A percentile compares a stretch with the other conserved stretches of the same genome.
Conservation (phyloP, 2,113 vertebrate species). For the Salvelinus fontinalis region DNA sequence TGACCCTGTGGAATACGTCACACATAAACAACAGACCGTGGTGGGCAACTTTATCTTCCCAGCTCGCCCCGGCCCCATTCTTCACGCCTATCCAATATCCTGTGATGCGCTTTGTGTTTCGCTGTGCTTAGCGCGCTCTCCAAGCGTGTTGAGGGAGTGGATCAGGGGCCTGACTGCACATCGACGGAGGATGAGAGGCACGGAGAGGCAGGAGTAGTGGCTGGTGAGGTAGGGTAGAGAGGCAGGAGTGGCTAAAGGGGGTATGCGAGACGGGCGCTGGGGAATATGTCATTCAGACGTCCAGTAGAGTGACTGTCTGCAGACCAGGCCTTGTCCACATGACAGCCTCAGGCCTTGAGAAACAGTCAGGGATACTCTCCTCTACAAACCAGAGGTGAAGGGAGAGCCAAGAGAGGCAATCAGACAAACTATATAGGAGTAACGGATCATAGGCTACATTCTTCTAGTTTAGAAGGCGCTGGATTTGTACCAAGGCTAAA, state of each 20-base stretch:
- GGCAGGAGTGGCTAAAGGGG: neutral
- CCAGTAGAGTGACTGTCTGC: conserved; percentile 3
- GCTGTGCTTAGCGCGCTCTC: conserved; percentile 12
- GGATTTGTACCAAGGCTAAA: conserved; percentile 40
- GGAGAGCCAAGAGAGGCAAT: neutral
- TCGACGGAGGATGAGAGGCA: neutral
- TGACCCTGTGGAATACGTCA: neutral
- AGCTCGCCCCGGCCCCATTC: conserved; percentile 1
- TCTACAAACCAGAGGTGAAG: neutral
- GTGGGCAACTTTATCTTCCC: neutral
- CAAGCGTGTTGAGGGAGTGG: conserved; percentile 1
- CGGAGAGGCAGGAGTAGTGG: neutral
- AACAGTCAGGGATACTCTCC: conserved; percentile 14
- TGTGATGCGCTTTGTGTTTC: conserved; percentile 11
- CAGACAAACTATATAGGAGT: conserved; percentile 20
- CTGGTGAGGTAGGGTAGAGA: neutral
- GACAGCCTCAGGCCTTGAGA: conserved; percentile 28
- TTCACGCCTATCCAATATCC: conserved; percentile 12
- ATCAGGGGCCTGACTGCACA: neutral
- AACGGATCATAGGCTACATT: neutral
- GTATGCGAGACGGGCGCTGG: conserved; percentile 18
- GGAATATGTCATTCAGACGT: conserved; percentile 5
- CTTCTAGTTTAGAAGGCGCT: conserved; percentile 35
- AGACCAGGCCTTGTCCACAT: neutral
- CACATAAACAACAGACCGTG: neutral